Conservation (phyloP, 1,140 invertebrate species). For the Ceratitis capitata region DNA sequence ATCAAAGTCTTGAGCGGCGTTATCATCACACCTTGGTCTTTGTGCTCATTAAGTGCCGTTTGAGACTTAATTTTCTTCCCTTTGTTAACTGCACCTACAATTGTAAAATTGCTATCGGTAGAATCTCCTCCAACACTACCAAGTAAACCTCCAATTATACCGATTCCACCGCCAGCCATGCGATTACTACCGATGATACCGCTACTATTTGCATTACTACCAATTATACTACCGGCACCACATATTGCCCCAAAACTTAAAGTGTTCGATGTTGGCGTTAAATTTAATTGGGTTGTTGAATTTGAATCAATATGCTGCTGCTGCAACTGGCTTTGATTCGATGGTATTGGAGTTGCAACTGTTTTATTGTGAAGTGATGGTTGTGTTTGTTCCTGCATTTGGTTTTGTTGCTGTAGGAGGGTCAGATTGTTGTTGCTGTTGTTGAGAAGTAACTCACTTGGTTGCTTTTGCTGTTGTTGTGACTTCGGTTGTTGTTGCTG, state of each 20-base stretch:
- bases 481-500: slow-evolving; percentile 71
- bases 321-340: slow-evolving; percentile 18
- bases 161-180: slow-evolving; percentile 26
- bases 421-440: slow-evolving; percentile 35
- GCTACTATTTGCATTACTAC: slow-evolving; percentile 19
- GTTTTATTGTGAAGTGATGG: slow-evolving; percentile 11
- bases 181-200: slow-evolving; percentile 17
- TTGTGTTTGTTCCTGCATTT: slow-evolving; percentile 66
- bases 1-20: slow-evolving; percentile 40
- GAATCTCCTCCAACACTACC: slow-evolving; percentile 40
- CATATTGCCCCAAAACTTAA: slow-evolving; percentile 30
- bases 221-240: slow-evolving; percentile 18
- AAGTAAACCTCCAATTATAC: slow-evolving; percentile 40
- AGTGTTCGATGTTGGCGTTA: slow-evolving; percentile 2
- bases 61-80: slow-evolving; percentile 40
- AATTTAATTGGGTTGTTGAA: neutral
- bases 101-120: slow-evolving; percentile 23
- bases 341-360: slow-evolving; percentile 18
- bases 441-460: slow-evolving; percentile 43
- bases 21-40: slow-evolving; percentile 75
- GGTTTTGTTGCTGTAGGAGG: slow-evolving; percentile 54
- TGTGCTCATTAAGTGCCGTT: slow-evolving; percentile 51
- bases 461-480: slow-evolving; percentile 68
- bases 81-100: slow-evolving; percentile 35
- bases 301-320: slow-evolving; percentile 35